Evolutionary conservation across 2,888 invertebrate species (phyloP), one percentile per base, ranked within the genome.

Genomic region (Mystacides longicornis): DNA sequence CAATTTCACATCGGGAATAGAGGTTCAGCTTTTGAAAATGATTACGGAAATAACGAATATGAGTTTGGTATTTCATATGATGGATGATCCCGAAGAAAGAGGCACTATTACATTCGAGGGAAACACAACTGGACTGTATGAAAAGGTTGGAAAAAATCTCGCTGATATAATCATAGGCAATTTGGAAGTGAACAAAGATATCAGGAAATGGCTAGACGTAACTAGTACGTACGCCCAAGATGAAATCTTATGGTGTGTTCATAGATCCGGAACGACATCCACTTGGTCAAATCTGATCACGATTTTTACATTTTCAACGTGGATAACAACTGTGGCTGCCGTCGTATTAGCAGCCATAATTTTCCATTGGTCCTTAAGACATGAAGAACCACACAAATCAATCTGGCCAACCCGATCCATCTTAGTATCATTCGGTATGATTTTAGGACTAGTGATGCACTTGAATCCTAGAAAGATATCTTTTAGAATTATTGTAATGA

Each of bases 201-300:
- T 74, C 5, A 65, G 77, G 9, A 73, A 70, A 60, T 75, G 73
- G 72, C 77, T 77, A 49, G 65, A 76, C 63, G 72, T 75, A 0
- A 75, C 77, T 1, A 68, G 73, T 9, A 75, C 73, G 55, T 77
- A 76, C 57, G 71, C 73, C 4, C 77, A 77, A 64, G 77, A 77
- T 54, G 77, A 77, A 59, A 75, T 76, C 69, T 76, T 77, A 0
- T 74, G 76, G 68, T 77, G 77, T 48, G 67, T 76, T 0, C 74
- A 75, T 0, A 74, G 67, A 64, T 73, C 77, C 2, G 68, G 68
- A 1, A 68, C 68, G 62, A 75, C 75, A 0, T 67, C 73, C 0
- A 75, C 75, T 2, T 77, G 77, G 77, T 68, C 74, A 20, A 77
- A 75, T 63, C 62, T 77, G 14, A 69, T 77, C 2, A 77, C 71